Conservation (phyloP, 2,113 vertebrate species). For the Eublepharis macularius region DNA sequence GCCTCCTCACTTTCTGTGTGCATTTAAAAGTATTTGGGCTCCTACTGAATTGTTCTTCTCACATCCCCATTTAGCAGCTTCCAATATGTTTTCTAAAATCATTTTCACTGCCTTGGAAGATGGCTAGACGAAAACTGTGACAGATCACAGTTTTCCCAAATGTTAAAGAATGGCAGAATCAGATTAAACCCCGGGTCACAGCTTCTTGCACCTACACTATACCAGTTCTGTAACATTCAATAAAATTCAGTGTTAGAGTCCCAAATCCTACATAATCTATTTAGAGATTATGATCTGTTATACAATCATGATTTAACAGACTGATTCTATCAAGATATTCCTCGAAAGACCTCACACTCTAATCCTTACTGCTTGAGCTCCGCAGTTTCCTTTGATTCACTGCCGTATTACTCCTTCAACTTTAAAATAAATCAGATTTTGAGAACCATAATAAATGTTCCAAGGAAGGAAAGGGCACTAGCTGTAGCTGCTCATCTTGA, state of each 20-base stretch:
- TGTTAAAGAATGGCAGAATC: not conserved
- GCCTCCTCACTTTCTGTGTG: no score
- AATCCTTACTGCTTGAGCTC: not conserved
- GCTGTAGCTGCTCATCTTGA: rapidly evolving
- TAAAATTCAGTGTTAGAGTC: not conserved
- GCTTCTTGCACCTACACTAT: not conserved
- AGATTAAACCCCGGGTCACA: not conserved
- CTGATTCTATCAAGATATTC: not conserved
- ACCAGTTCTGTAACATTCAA: not conserved
- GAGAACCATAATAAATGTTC: rapidly evolving
- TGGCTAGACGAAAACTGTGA: no score
- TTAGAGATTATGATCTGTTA: not conserved
- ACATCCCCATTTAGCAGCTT: no score
- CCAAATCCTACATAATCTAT: not conserved
- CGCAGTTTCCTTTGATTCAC: not conserved
- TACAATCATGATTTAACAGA: not conserved
- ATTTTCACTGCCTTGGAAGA: no score
- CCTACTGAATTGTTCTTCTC: no score
- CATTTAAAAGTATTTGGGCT: no score
- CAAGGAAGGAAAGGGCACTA: not conserved
- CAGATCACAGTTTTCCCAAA: no score
- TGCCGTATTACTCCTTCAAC: rapidly evolving
- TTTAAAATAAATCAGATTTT: conserved; percentile 7
- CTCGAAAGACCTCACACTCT: not conserved
- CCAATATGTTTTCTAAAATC: no score